Evolutionary conservation across 2,113 vertebrate species (phyloP).

Genomic region (Formicarius rufipectus): DNA sequence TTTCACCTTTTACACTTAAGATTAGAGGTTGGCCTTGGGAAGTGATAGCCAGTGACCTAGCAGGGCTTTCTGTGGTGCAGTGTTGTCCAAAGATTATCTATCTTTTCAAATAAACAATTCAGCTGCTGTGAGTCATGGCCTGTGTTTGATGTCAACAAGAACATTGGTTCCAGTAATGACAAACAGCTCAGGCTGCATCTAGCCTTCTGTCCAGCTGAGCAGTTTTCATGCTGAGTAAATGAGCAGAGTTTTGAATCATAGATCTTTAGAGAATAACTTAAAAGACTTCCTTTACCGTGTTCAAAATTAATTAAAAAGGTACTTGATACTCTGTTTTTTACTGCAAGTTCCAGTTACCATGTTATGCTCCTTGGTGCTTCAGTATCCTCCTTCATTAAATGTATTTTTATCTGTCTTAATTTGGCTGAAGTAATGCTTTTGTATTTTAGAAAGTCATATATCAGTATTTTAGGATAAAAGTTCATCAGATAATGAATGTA

Average conservation of each 20-base stretch:
- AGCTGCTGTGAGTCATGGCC: background rate
- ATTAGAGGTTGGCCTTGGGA: background rate
- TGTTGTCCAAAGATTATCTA: background rate
- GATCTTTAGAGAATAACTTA: background rate
- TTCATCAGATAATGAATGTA: background rate
- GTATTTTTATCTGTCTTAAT: background rate
- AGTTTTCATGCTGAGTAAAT: background rate
- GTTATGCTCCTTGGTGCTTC: background rate
- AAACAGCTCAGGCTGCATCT: background rate
- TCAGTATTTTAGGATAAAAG: background rate
- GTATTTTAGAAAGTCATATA: background rate
- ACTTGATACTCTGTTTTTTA: background rate
- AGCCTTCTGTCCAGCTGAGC: background rate
- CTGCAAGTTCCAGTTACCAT: background rate
- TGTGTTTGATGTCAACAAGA: constrained; percentile 27
- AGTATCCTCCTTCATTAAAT: background rate
- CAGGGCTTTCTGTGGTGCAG: background rate
- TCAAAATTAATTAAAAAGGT: background rate
- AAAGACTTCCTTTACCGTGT: background rate
- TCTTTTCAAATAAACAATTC: background rate
- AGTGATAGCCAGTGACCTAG: background rate
- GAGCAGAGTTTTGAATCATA: background rate
- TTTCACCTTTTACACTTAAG: background rate
- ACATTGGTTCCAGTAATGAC: background rate
- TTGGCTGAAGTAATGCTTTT: background rate